phyloP scores from a whole-genome alignment of 2,113 vertebrate genomes.

The Ahaetulla prasina region DNA sequence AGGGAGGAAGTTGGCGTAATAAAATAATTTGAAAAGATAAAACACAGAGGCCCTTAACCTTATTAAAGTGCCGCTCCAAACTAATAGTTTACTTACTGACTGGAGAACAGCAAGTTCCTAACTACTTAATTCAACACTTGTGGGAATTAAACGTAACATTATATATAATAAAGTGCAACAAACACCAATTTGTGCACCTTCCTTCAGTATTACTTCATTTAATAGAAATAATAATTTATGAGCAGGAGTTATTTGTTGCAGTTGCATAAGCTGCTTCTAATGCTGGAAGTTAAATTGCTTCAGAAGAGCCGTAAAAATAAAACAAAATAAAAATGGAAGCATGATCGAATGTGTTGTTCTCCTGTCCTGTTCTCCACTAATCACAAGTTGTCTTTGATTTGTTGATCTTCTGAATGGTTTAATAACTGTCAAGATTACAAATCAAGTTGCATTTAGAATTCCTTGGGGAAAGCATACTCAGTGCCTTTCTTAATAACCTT shows the following conservation, averaged over 20 bases:
- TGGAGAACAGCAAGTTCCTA: slow-evolving; percentile 40
- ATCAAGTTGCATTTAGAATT: neutral
- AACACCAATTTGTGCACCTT: neutral
- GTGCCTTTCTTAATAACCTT: neutral
- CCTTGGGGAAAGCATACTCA: neutral
- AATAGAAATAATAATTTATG: slow-evolving; percentile 1
- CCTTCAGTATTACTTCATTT: neutral
- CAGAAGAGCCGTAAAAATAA: neutral
- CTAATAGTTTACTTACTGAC: slow-evolving; percentile 41
- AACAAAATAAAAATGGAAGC: neutral
- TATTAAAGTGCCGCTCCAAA: slow-evolving; percentile 53
- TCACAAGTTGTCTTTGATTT: neutral
- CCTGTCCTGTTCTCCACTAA: neutral
- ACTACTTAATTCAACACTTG: slow-evolving; percentile 38
- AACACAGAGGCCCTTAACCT: slow-evolving; percentile 46
- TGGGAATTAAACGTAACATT: neutral
- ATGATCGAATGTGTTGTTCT: neutral
- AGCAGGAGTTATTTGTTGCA: neutral
- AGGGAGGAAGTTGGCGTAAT: neutral
- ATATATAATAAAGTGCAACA: neutral
- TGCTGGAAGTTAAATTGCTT: neutral
- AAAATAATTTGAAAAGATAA: slow-evolving; percentile 44
- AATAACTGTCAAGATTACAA: neutral
- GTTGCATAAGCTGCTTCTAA: neutral
- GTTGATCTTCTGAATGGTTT: neutral